These are phyloP conservation scores for Pseudomyrmex dendroicus DNA, from an alignment of 1,140 invertebrate genomes.

Conservation along the genomic window DNA sequence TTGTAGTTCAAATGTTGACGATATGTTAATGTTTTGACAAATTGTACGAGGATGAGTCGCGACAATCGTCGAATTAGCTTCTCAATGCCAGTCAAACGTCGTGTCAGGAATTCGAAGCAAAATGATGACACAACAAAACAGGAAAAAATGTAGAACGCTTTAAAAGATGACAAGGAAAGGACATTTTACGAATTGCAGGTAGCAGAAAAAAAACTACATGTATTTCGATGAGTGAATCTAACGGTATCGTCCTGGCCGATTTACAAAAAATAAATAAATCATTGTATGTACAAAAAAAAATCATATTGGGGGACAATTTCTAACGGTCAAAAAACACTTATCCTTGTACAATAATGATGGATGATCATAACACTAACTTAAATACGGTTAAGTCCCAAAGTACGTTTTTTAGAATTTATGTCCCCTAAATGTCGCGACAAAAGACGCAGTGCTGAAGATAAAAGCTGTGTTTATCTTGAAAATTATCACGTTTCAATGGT, in stretches of 20 bases:
- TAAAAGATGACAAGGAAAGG: conserved; percentile 1
- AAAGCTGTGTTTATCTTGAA: conserved; percentile 66
- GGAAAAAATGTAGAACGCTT: conserved; percentile 10
- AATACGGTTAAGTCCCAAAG: conserved; percentile 12
- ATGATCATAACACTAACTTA: conserved; percentile 2
- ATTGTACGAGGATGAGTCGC: conserved; percentile 62
- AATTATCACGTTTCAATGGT: conserved; percentile 65
- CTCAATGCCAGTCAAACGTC: conserved; percentile 27
- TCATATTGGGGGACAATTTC: neutral
- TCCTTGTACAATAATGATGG: neutral
- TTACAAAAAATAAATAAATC: neutral
- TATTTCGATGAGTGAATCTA: neutral
- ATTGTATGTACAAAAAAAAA: neutral
- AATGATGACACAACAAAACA: conserved; percentile 62
- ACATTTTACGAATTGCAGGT: conserved; percentile 8
- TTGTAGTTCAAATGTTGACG: neutral
- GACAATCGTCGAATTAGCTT: conserved; percentile 50
- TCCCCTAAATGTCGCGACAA: conserved; percentile 42
- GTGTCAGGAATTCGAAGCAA: conserved; percentile 52
- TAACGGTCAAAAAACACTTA: conserved; percentile 58
- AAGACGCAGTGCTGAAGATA: conserved; percentile 36
- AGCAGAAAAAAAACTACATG: neutral
- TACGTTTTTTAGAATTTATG: neutral
- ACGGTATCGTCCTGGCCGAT: neutral
- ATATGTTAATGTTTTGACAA: conserved; percentile 27